Base-by-base conservation (phyloP, 2,888 invertebrate genomes). In the Troides helena region DNA sequence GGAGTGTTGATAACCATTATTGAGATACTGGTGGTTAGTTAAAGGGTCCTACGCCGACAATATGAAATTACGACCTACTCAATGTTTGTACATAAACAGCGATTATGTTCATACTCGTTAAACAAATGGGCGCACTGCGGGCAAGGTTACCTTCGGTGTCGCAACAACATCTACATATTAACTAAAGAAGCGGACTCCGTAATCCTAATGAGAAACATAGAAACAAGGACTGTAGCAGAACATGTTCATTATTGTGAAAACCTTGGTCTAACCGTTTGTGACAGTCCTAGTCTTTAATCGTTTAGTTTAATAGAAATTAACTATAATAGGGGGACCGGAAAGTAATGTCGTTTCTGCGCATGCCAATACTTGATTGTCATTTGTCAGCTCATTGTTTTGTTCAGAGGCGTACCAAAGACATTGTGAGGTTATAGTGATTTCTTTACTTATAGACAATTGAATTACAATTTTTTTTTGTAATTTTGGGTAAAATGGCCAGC, bases 11-110 rank as follows among this genome's bases (percentile, higher is more conserved):
- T 83, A 85, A 84, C 80, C 81, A 80, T 83, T 72, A 72, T 82
- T 84, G 80, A 81, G 79, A 80, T 82, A 80, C 79, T 80, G 78
- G 79, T 74, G 79, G 79, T 79, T 79, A 79, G 84, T 82, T 87
- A 87, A 86, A 86, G 80, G 83, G 79, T 81, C 82, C 77, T 77
- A 57, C 58, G 69, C 56, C 68, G 87, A 89, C 88, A 88, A 88
- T 87, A 84, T 80, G 81, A 85, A 85, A 85, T 87, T 86, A 87
- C 85, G 81, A 82, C 86, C 86, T 84, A 86, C 86, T 85, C 81
- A 78, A 78, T 76, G 81, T 81, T 81, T 81, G 84, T 83, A 87
- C 84, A 85, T 85, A 85, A 86, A 88, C 82, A 83, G 81, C 85
- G 86, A 85, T 85, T 85, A 85, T 87, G 84, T 84, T 84, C 85